Evolutionary conservation across 2,797 vertebrate species (phyloP).

Genomic region (Acrossocheilus wenchowensis): DNA sequence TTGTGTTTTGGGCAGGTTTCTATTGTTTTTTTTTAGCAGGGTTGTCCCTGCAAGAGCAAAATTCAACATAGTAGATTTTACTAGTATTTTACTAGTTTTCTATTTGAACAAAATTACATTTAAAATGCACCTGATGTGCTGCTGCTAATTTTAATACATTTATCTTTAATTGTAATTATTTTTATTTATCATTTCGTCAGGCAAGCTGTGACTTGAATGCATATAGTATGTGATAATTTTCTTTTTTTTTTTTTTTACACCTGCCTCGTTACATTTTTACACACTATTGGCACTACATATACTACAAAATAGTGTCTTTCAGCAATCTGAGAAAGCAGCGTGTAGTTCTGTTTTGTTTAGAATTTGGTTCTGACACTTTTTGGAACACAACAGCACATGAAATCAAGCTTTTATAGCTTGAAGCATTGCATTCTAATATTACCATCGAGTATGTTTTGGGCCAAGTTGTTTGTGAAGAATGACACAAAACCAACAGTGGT

Average conservation of each 20-base stretch:
- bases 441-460: neutral
- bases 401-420: neutral
- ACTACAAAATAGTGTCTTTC: neutral
- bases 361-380: neutral
- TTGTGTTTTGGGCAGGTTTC: too few relatives aligned
- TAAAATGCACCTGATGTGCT: neutral
- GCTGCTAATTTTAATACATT: neutral
- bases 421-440: neutral
- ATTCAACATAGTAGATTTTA: neutral
- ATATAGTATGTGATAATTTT: neutral
- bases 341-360: neutral
- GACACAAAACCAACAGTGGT: neutral
- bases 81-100: neutral
- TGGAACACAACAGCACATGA: neutral
- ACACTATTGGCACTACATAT: too few relatives aligned
- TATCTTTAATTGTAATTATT: neutral
- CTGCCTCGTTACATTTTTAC: too few relatives aligned
- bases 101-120: neutral
- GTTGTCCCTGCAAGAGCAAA: neutral
- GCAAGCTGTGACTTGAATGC: neutral
- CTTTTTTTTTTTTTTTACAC: neutral
- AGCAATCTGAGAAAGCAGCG: neutral
- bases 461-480: neutral
- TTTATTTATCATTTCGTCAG: neutral
- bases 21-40: too few relatives aligned